phyloP scores from a whole-genome alignment of 2,113 vertebrate genomes.

The Phalacrocorax aristotelis region DNA sequence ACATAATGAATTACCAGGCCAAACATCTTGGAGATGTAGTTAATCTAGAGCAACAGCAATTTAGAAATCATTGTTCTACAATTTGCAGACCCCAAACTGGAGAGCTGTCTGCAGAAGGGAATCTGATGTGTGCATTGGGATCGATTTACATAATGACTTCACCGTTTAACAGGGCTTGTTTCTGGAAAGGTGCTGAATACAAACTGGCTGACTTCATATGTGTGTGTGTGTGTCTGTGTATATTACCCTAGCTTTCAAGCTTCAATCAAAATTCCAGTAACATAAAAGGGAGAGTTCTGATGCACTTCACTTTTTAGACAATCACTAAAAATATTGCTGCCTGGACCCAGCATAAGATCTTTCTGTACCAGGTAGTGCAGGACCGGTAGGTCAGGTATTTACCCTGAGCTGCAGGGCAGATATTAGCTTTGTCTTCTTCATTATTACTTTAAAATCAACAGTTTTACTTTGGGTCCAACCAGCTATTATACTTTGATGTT shows the following conservation, averaged over 20 bases:
- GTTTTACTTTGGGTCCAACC: background rate
- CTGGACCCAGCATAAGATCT: background rate
- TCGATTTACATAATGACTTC: background rate
- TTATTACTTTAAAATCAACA: background rate
- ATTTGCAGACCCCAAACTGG: background rate
- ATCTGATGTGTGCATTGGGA: background rate
- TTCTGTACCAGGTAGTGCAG: background rate
- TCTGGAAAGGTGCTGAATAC: background rate
- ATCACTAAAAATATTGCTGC: background rate
- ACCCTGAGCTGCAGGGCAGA: background rate
- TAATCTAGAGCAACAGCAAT: background rate
- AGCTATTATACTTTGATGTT: background rate
- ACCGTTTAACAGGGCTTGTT: background rate
- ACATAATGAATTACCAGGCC: background rate
- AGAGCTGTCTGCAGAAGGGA: background rate
- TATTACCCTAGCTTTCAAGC: background rate
- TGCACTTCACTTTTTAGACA: background rate
- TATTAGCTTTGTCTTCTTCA: background rate
- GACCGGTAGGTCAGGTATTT: background rate
- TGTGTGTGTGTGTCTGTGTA: background rate
- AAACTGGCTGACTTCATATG: background rate
- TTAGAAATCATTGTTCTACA: background rate
- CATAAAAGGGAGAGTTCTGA: background rate
- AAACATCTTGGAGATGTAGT: background rate
- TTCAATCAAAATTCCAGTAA: background rate